phyloP scores from a whole-genome alignment of 1,140 invertebrate species.

The Anastrepha ludens region DNA sequence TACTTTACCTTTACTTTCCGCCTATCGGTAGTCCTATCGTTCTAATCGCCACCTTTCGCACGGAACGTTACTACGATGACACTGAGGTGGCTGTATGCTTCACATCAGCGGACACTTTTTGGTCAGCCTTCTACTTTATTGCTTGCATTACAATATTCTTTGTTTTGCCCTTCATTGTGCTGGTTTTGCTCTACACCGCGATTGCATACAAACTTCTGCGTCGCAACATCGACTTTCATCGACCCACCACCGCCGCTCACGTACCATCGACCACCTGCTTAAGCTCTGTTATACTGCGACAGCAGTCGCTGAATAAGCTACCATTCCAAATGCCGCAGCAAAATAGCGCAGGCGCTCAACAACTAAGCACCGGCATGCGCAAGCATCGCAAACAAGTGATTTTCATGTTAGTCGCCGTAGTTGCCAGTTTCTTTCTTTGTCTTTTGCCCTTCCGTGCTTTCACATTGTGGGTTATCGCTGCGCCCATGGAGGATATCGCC shows the following conservation, averaged over 20 bases:
- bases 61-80: conserved; percentile 81
- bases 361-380: conserved; percentile 63
- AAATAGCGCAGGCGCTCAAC: conserved; percentile 66
- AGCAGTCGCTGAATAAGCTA: conserved; percentile 61
- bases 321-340: not conserved
- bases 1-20: not conserved
- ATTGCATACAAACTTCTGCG: conserved; percentile 85
- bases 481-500: conserved; percentile 78
- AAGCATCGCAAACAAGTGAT: conserved; percentile 84
- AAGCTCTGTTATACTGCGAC: conserved; percentile 70
- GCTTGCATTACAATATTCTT: conserved; percentile 86
- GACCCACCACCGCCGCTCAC: conserved; percentile 54
- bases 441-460: conserved; percentile 88
- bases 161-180: conserved; percentile 84
- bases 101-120: conserved; percentile 81
- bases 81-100: conserved; percentile 80
- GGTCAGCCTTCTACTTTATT: conserved; percentile 85
- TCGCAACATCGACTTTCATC: conserved; percentile 67
- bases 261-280: not conserved
- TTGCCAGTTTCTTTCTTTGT: conserved; percentile 90
- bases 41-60: conserved; percentile 82
- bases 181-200: conserved; percentile 85
- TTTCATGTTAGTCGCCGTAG: conserved; percentile 89
- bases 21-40: conserved; percentile 82
- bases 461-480: conserved; percentile 87